These are phyloP conservation scores for Contarinia nasturtii DNA, from an alignment of 1,140 invertebrate genomes.

Conservation along the genomic window DNA sequence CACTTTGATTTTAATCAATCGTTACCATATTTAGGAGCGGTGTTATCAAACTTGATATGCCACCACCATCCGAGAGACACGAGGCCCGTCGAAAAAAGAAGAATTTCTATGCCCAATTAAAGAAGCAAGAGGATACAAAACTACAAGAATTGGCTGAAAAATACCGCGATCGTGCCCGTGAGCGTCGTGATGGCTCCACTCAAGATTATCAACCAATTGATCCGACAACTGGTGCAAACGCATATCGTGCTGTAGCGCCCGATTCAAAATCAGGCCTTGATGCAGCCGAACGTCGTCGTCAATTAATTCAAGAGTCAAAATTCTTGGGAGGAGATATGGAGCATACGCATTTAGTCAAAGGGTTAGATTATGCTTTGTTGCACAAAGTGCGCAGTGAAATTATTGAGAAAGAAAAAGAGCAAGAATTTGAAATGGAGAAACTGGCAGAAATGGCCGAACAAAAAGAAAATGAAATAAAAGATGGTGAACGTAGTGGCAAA, in stretches of 20 bases:
- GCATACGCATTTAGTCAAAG: constrained; percentile 99
- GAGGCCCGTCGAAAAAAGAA: constrained; percentile 65
- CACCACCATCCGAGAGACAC: constrained; percentile 33
- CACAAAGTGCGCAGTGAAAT: constrained; percentile 88
- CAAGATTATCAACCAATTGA: constrained; percentile 68
- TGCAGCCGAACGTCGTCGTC: constrained; percentile 83
- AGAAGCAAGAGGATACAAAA: constrained; percentile 90
- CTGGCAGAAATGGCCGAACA: constrained; percentile 33
- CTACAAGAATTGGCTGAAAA: constrained; percentile 89
- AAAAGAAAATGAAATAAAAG: constrained; percentile 37
- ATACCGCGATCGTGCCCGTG: constrained; percentile 83
- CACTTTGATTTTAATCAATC: too few species aligned
- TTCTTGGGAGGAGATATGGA: constrained; percentile 99
- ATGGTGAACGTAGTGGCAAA: constrained; percentile 14
- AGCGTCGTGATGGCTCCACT: constrained; percentile 75
- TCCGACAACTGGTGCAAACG: constrained; percentile 38
- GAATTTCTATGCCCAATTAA: constrained; percentile 83
- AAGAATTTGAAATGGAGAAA: constrained; percentile 67
- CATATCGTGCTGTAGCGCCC: constrained; percentile 86
- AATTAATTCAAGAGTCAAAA: constrained; percentile 98
- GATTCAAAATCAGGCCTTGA: constrained; percentile 85
- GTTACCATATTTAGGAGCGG: neutral
- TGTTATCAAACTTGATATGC: constrained; percentile 22
- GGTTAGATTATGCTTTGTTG: constrained; percentile 95
- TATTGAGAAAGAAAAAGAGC: constrained; percentile 56